These are phyloP conservation scores for Arremon brunneinucha DNA, from an alignment of 2,797 vertebrate genomes.

Conservation along the genomic window DNA sequence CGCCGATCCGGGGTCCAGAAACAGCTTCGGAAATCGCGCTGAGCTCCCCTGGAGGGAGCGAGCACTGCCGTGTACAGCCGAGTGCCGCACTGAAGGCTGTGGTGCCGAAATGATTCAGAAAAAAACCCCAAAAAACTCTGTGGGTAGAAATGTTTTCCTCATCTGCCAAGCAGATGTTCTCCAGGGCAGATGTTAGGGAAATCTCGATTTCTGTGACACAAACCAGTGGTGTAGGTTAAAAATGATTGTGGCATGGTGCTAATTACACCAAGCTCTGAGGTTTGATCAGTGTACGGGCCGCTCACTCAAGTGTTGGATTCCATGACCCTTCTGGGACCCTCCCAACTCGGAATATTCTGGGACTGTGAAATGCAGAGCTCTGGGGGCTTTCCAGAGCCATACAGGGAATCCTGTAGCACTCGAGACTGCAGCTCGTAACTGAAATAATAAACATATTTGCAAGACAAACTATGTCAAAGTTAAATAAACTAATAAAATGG, in stretches of 20 bases:
- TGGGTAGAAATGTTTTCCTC: rapidly evolving
- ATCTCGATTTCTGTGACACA: rapidly evolving
- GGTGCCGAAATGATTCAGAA: not conserved
- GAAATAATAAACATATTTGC: not conserved
- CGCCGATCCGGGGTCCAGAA: rapidly evolving
- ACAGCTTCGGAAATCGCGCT: rapidly evolving
- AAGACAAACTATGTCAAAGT: not conserved
- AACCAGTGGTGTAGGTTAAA: not conserved
- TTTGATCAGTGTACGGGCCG: rapidly evolving
- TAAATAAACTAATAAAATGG: not conserved
- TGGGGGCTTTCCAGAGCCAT: not conserved
- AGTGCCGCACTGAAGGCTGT: not conserved
- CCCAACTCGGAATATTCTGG: not conserved
- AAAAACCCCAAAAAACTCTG: not conserved
- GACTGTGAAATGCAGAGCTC: not conserved
- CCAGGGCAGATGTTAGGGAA: not conserved
- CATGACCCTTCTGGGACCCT: not conserved
- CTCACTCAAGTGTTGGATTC: rapidly evolving
- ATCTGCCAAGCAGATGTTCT: not conserved
- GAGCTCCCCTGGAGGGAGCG: rapidly evolving
- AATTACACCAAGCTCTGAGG: rapidly evolving
- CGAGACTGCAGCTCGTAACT: rapidly evolving
- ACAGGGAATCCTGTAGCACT: not conserved
- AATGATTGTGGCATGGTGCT: not conserved
- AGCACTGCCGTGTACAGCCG: rapidly evolving